A percentile compares a stretch with the other conserved stretches of the same genome.
phyloP scores from a whole-genome alignment of 2,888 invertebrate genomes.

The Meteorus cinctellus region DNA sequence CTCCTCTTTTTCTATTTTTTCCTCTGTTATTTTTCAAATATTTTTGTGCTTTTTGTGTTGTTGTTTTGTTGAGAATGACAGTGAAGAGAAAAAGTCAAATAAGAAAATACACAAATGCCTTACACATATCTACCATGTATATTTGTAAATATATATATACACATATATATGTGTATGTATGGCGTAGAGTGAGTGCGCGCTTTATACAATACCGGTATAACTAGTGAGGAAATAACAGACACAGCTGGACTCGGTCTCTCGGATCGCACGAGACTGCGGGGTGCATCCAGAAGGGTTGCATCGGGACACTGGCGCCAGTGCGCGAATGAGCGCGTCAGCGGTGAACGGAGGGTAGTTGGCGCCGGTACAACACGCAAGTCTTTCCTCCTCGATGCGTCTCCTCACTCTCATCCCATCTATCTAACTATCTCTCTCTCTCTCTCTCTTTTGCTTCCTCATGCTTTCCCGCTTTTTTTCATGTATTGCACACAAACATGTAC shows the following conservation, averaged over 20 bases:
- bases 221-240: slow-evolving; percentile 37
- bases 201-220: slow-evolving; percentile 30
- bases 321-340: slow-evolving; percentile 50
- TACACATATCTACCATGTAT: neutral
- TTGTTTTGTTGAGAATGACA: slow-evolving; percentile 14
- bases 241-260: slow-evolving; percentile 53
- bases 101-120: neutral
- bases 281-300: slow-evolving; percentile 53
- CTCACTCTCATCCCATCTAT: slow-evolving; percentile 43
- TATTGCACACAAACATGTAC: slow-evolving; percentile 8
- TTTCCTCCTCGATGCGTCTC: slow-evolving; percentile 44
- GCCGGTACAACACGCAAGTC: slow-evolving; percentile 50
- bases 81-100: neutral
- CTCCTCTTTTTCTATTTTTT: neutral
- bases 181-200: slow-evolving; percentile 6
- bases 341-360: slow-evolving; percentile 31
- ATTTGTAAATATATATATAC: neutral
- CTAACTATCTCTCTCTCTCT: neutral
- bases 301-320: slow-evolving; percentile 51
- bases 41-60: neutral
- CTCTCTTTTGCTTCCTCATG: neutral
- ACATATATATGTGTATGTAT: neutral
- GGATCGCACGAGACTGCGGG: slow-evolving; percentile 56
- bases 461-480: neutral
- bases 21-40: neutral